These are phyloP conservation scores for Nemopilema nomurai DNA, from an alignment of 30 jellyfish, hydroid and myxozoan genomes.

Conservation along the genomic window DNA sequence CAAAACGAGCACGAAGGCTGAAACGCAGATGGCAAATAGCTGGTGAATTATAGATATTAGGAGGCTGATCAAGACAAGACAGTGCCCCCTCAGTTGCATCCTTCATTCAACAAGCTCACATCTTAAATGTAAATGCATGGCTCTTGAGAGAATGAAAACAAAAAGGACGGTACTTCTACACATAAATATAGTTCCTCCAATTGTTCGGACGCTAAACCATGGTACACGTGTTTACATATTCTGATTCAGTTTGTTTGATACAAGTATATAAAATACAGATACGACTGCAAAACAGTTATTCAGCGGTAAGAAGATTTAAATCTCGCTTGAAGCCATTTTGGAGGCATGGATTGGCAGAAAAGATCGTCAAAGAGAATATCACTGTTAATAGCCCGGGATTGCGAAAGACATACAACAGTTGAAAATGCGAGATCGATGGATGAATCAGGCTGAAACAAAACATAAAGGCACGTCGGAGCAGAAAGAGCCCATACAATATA, in stretches of 20 bases:
- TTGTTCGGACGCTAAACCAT: background rate
- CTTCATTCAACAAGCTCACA: background rate
- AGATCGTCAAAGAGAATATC: background rate
- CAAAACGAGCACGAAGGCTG: background rate
- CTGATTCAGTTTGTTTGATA: background rate
- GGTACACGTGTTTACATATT: background rate
- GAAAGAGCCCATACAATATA: background rate
- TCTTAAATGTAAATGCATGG: background rate
- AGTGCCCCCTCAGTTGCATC: background rate
- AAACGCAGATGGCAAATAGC: too few relatives aligned
- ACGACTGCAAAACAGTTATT: background rate
- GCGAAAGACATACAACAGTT: background rate
- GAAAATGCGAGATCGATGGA: background rate
- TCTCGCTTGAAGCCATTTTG: background rate
- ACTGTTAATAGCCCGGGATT: background rate
- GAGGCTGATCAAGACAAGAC: too few relatives aligned
- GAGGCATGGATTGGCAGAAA: background rate
- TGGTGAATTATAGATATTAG: too few relatives aligned
- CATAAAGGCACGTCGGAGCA: background rate
- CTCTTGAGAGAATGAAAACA: background rate
- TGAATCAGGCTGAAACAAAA: background rate
- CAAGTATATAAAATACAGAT: background rate
- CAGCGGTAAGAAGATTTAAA: background rate
- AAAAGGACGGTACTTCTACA: background rate
- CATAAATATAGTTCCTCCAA: background rate